phyloP scores from a whole-genome alignment of 2,797 vertebrate genomes.

The Psittacula echo region DNA sequence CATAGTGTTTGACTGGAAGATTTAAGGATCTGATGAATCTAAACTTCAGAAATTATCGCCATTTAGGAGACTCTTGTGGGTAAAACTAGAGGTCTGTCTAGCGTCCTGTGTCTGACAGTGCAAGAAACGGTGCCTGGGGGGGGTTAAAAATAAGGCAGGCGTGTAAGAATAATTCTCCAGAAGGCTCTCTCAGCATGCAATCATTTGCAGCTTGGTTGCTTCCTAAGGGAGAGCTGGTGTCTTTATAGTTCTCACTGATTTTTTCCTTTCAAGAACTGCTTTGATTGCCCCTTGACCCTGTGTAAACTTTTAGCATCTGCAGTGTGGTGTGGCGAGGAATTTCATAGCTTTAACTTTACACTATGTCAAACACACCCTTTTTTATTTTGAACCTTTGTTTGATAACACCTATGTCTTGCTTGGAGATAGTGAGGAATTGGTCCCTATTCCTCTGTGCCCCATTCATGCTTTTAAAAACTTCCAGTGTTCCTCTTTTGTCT shows the following conservation, averaged over 20 bases:
- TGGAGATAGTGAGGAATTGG: neutral
- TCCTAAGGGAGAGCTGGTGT: neutral
- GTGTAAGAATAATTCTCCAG: neutral
- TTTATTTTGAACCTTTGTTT: neutral
- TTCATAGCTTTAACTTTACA: neutral
- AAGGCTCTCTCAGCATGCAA: neutral
- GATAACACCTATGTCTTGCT: neutral
- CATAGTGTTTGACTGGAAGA: rapidly evolving
- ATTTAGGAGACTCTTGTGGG: neutral
- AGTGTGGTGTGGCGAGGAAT: neutral
- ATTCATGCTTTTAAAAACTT: neutral
- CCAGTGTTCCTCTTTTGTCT: neutral
- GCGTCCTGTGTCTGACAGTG: neutral
- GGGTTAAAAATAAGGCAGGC: neutral
- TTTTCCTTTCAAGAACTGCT: neutral
- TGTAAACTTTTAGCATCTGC: neutral
- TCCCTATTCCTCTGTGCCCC: neutral
- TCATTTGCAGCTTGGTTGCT: slow-evolving; percentile 10
- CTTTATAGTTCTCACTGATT: neutral
- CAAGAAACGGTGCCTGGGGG: neutral
- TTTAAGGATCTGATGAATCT: neutral
- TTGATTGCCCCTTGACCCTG: neutral
- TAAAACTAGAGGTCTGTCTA: neutral
- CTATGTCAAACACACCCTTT: neutral
- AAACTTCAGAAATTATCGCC: neutral